phyloP scores from a whole-genome alignment of 2,797 vertebrate genomes.

The Rallus crepitans region DNA sequence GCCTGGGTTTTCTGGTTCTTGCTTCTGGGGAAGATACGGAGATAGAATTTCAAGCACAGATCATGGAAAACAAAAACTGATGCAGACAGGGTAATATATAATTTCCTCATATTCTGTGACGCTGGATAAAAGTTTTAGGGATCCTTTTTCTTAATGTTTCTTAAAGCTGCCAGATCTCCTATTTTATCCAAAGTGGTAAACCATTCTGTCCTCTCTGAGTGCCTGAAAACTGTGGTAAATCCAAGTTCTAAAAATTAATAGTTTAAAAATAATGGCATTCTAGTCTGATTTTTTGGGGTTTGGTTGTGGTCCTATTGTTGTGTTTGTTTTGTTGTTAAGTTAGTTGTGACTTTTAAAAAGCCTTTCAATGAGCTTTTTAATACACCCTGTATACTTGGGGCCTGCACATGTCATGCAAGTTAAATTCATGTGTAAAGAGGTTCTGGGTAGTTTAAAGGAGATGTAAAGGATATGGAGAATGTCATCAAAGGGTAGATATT shows the following conservation, averaged over 20 bases:
- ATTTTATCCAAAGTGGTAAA: background rate
- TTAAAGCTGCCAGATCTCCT: background rate
- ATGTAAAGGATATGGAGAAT: slow-evolving; percentile 35
- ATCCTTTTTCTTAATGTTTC: background rate
- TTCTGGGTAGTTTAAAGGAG: slow-evolving; percentile 38
- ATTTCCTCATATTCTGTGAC: background rate
- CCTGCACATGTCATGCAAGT: background rate
- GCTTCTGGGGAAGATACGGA: background rate
- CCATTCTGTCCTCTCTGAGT: background rate
- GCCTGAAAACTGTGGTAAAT: background rate
- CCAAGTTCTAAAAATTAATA: background rate
- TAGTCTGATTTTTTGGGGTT: background rate
- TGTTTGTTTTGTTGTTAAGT: background rate
- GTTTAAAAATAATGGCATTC: background rate
- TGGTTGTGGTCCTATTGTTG: background rate
- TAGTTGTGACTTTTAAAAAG: background rate
- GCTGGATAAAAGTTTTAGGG: background rate
- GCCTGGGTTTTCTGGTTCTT: background rate
- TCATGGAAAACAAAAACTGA: background rate
- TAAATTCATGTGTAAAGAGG: background rate
- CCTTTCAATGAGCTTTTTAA: background rate
- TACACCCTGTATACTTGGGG: background rate
- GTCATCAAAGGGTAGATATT: slow-evolving; percentile 38
- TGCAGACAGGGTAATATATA: background rate
- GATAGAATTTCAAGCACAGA: background rate